Conservation (phyloP, 2,113 vertebrate species). For the Eupsittula cactorum region DNA sequence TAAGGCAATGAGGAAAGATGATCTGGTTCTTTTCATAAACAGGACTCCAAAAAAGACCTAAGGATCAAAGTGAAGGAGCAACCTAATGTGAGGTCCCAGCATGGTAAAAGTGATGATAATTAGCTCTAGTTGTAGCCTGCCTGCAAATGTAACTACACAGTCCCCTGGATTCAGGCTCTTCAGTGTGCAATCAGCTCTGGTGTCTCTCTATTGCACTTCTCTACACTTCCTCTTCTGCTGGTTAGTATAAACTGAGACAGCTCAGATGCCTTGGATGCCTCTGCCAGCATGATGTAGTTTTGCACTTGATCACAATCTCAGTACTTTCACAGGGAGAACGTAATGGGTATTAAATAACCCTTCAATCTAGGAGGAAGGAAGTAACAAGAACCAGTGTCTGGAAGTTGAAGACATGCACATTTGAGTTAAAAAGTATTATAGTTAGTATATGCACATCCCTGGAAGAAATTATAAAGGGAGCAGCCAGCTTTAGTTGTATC, state of each 20-base stretch:
- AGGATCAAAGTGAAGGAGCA: background rate
- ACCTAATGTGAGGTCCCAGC: background rate
- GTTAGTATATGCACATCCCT: background rate
- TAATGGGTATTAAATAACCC: slow-evolving; percentile 31
- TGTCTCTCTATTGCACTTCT: background rate
- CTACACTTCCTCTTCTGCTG: background rate
- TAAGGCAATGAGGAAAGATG: background rate
- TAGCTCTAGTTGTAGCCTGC: background rate
- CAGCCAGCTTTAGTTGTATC: background rate
- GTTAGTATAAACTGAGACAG: background rate
- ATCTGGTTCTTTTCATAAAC: slow-evolving; percentile 21
- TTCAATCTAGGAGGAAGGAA: slow-evolving; percentile 32
- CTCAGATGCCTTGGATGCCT: slow-evolving; percentile 50
- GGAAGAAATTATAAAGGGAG: background rate
- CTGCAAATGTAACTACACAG: background rate
- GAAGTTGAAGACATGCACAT: background rate
- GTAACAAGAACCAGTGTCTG: background rate
- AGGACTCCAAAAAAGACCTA: background rate
- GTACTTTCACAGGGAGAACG: background rate
- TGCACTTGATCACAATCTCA: slow-evolving; percentile 30
- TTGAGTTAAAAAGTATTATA: background rate
- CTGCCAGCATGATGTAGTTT: slow-evolving; percentile 29
- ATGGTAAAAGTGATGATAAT: slow-evolving; percentile 6
- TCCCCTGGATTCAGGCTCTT: background rate
- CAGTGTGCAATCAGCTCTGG: background rate